A percentile compares a stretch with the other conserved stretches of the same genome.
Evolutionary conservation across 2,113 vertebrate species (phyloP).

Genomic region (human (Homo sapiens)): GRCh38 chr4:66637501-66638000

Average conservation of each 20-base stretch:
- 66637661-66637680: background rate
- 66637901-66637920: background rate
- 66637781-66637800: background rate
- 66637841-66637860: background rate
- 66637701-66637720: background rate
- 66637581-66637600: background rate
- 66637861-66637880: background rate
- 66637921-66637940: background rate
- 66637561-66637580: background rate
- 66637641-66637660: background rate
- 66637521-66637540: background rate
- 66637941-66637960: background rate
- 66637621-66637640: background rate
- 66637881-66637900: constrained; percentile 10
- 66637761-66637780: background rate
- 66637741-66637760: background rate
- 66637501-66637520: background rate
- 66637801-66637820: background rate
- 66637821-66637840: background rate
- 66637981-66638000: background rate
- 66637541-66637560: background rate
- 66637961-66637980: background rate
- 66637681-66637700: background rate
- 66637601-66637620: background rate
- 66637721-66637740: background rate